Percentiles rank a stretch among this genome's conserved stretches.
phyloP scores from a whole-genome alignment of 53 echinoderm and acorn worm species.

The Zoroaster sp. region DNA sequence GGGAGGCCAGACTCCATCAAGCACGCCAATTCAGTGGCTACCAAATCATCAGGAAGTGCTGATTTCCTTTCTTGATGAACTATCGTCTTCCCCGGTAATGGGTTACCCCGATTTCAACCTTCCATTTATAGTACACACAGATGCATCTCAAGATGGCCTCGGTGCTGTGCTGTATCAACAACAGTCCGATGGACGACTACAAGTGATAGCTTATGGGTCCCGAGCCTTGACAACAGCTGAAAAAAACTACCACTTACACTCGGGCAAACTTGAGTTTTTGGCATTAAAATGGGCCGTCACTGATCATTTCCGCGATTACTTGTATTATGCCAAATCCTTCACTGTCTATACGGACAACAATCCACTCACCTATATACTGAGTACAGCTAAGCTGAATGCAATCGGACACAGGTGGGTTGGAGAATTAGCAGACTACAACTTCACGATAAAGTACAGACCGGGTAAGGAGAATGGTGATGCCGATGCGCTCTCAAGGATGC shows the following conservation, averaged over 20 bases:
- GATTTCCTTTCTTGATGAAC: neutral
- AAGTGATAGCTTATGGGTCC: neutral
- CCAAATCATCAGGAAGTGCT: constrained; percentile 40
- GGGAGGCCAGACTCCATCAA: constrained; percentile 35
- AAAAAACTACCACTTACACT: too few species aligned
- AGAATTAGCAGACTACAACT: too few species aligned
- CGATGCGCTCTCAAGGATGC: constrained; percentile 51
- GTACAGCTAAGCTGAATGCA: constrained; percentile 34
- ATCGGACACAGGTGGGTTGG: constrained; percentile 49
- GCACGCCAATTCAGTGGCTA: constrained; percentile 35
- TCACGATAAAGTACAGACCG: too few species aligned
- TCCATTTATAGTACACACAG: constrained; percentile 19
- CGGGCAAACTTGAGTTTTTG: too few species aligned
- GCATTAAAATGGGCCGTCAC: too few species aligned
- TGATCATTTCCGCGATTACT: too few species aligned
- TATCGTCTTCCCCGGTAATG: constrained; percentile 55
- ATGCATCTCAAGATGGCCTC: constrained; percentile 28
- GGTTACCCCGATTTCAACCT: constrained; percentile 11
- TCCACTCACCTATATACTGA: neutral
- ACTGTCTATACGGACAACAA: too few species aligned
- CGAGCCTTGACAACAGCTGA: neutral
- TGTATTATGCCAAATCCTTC: too few species aligned
- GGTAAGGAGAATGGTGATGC: constrained; percentile 35
- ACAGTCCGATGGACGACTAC: constrained; percentile 17
- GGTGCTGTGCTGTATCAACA: too few species aligned